Evolutionary conservation across 2,113 vertebrate species (phyloP).

Genomic region (Phrynosoma platyrhinos): DNA sequence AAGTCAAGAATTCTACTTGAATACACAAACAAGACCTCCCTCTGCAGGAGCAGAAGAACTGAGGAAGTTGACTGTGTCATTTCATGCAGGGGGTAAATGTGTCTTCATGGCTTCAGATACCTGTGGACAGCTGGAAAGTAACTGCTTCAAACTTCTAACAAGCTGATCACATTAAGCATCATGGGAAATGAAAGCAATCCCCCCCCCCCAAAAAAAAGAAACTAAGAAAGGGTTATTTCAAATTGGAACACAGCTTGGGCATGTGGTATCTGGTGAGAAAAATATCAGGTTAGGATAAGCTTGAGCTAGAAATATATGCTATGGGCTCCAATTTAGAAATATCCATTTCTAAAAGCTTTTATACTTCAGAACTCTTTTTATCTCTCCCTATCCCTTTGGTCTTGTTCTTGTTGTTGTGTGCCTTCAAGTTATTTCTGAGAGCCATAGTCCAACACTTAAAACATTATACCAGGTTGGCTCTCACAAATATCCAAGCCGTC

Average conservation of each 20-base stretch:
- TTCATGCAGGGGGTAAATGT: conserved; percentile 9
- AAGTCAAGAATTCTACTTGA: background rate
- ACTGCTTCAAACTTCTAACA: conserved; percentile 5
- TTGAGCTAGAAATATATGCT: background rate
- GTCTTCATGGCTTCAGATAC: conserved; percentile 20
- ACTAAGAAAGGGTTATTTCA: background rate
- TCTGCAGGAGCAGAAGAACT: background rate
- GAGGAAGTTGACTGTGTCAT: background rate
- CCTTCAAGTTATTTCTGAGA: too few relatives aligned
- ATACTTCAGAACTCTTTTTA: background rate
- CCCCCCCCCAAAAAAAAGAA: background rate
- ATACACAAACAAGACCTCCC: conserved; percentile 7
- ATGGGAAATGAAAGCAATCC: background rate
- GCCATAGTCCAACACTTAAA: too few relatives aligned
- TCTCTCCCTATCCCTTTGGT: background rate
- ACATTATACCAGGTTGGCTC: too few relatives aligned
- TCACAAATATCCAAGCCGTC: too few relatives aligned
- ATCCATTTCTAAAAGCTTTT: background rate
- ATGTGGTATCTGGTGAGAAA: background rate
- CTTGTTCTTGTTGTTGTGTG: too few relatives aligned
- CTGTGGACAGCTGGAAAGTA: background rate
- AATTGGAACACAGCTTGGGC: background rate
- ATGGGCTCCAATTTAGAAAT: too few relatives aligned
- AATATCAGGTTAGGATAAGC: background rate
- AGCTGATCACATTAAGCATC: background rate